Evolutionary conservation across 2,797 vertebrate species (phyloP).

Genomic region (Prionace glauca): DNA sequence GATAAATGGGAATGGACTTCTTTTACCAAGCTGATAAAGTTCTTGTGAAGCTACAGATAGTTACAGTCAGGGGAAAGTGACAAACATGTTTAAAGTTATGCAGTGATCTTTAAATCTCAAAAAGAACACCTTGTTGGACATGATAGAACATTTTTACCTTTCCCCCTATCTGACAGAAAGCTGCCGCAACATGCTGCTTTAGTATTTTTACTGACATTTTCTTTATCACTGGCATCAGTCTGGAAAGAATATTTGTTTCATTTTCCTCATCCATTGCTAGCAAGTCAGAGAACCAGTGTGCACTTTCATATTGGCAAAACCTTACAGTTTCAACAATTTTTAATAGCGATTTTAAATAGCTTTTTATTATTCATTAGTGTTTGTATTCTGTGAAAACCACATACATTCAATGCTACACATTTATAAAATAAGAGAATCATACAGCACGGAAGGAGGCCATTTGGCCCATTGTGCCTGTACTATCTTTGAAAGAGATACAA

Average conservation of each 20-base stretch:
- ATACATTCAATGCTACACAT: neutral
- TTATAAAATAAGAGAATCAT: neutral
- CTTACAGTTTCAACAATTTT: neutral
- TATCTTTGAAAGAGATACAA: neutral
- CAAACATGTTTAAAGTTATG: conserved; percentile 98
- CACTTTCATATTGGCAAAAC: conserved; percentile 54
- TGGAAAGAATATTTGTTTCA: conserved; percentile 67
- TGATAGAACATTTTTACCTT: conserved; percentile 99
- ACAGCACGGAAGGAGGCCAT: neutral
- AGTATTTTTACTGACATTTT: conserved; percentile 99
- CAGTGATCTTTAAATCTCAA: conserved; percentile 99
- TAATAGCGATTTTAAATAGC: neutral
- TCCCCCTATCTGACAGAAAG: conserved; percentile 89
- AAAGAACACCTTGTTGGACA: conserved; percentile 99
- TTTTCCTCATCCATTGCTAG: conserved; percentile 60
- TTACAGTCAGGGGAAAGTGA: conserved; percentile 95
- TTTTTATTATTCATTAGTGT: neutral
- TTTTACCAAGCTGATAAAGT: conserved; percentile 91
- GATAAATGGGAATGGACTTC: conserved; percentile 94
- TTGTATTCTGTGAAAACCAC: neutral
- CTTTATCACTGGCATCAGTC: conserved; percentile 94
- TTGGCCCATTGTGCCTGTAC: neutral
- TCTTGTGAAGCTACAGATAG: conserved; percentile 97
- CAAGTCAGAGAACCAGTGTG: conserved; percentile 64
- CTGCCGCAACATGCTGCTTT: conserved; percentile 86